Percentiles rank a stretch among this genome's conserved stretches.
Evolutionary conservation across 2,113 vertebrate genomes (phyloP).

Genomic region (Hippocampus comes): DNA sequence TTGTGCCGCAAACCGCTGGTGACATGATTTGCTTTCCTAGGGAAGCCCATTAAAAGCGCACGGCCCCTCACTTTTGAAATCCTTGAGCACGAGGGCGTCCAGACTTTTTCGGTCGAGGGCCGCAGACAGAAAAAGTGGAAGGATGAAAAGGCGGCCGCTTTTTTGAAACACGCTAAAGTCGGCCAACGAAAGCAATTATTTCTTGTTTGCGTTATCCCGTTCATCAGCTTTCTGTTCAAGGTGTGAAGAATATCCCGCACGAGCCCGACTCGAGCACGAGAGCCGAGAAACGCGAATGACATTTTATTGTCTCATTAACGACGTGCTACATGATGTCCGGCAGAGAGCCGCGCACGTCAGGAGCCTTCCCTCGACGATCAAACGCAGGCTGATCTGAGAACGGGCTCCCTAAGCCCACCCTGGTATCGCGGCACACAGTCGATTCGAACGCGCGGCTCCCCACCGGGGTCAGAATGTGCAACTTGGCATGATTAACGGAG

Average conservation of each 20-base stretch:
- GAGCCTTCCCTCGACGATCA: constrained; percentile 26
- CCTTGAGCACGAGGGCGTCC: too few species aligned
- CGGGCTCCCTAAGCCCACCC: constrained; percentile 55
- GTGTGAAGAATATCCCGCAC: too few species aligned
- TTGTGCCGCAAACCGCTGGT: neutral
- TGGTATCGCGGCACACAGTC: constrained; percentile 40
- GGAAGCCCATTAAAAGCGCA: neutral
- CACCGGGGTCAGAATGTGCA: constrained; percentile 51
- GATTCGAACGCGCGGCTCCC: constrained; percentile 49
- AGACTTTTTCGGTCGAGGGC: too few species aligned
- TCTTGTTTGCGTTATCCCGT: too few species aligned
- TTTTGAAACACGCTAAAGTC: too few species aligned
- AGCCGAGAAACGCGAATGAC: neutral
- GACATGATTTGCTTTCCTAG: neutral
- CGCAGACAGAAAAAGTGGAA: too few species aligned
- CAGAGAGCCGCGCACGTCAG: too few species aligned
- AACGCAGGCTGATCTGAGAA: constrained; percentile 40
- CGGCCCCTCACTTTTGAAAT: neutral
- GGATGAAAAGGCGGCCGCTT: too few species aligned
- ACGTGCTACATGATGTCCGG: constrained; percentile 8
- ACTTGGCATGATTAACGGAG: constrained; percentile 55
- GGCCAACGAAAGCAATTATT: too few species aligned
- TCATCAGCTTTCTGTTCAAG: too few species aligned
- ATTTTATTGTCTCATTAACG: too few species aligned
- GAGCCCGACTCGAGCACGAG: neutral